Conservation (phyloP, 2,888 invertebrate genomes). For the Zonitis immaculata region DNA sequence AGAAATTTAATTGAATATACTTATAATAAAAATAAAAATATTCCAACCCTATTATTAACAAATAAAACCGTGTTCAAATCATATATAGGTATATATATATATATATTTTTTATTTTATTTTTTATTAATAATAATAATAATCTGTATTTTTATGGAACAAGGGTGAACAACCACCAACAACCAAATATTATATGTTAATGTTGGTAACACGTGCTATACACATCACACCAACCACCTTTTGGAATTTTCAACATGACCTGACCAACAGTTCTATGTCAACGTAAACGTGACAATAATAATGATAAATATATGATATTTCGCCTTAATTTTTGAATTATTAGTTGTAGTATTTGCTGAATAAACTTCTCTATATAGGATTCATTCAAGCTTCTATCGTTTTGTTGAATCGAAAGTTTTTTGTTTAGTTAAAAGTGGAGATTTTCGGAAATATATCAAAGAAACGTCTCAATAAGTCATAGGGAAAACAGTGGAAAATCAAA, state of each 20-base stretch:
- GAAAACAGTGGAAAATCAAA: not conserved
- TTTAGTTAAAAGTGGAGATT: no score
- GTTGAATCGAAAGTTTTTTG: no score
- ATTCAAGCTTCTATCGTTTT: no score
- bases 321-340: conserved; percentile 12
- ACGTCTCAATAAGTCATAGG: not conserved
- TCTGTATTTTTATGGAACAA: not conserved
- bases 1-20: no score
- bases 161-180: not conserved
- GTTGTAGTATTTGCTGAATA: not conserved
- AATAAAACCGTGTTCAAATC: no score
- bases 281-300: conserved; percentile 35
- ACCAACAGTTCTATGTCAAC: conserved; percentile 29
- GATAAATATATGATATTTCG: conserved; percentile 29
- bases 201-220: conserved; percentile 26
- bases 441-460: not conserved
- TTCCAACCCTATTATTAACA: no score
- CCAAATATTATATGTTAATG: not conserved
- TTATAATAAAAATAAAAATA: no score
- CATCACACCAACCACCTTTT: conserved; percentile 14
- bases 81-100: no score
- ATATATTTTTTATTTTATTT: not conserved
- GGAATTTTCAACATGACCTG: conserved; percentile 29
- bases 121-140: not conserved
- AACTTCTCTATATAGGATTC: no score